phyloP scores from a whole-genome alignment of 2,797 vertebrate species.

The Enteromius viviparus region DNA sequence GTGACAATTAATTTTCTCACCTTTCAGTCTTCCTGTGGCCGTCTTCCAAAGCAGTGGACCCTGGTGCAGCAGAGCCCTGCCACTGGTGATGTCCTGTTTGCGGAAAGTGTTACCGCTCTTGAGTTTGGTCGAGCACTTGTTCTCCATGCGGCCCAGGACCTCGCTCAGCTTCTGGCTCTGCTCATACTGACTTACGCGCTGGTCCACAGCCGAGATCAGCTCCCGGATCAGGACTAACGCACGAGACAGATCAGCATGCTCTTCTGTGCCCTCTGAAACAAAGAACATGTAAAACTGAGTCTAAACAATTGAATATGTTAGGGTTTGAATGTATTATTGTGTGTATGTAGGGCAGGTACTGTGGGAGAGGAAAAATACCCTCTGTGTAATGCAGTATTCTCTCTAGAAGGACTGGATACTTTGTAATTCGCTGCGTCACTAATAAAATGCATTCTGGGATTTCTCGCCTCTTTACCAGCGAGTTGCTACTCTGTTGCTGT shows the following conservation, averaged over 20 bases:
- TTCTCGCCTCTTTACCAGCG: conserved; percentile 88
- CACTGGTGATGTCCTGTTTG: conserved; percentile 88
- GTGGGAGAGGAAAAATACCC: conserved; percentile 73
- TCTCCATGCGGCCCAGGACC: conserved; percentile 89
- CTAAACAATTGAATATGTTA: background rate
- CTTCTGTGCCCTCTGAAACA: conserved; percentile 84
- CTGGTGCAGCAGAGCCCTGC: conserved; percentile 83
- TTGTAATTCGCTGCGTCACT: conserved; percentile 96
- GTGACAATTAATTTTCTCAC: conserved; percentile 9
- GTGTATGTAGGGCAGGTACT: background rate
- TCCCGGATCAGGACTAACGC: conserved; percentile 86
- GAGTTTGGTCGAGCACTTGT: conserved; percentile 88
- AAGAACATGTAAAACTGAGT: background rate
- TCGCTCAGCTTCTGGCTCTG: conserved; percentile 87
- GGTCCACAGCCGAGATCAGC: conserved; percentile 87
- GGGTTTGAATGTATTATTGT: background rate
- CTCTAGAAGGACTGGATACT: conserved; percentile 95
- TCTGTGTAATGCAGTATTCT: conserved; percentile 90
- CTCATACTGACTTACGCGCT: conserved; percentile 90
- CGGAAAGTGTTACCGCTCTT: conserved; percentile 89
- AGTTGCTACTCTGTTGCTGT: conserved; percentile 92
- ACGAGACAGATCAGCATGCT: conserved; percentile 84
- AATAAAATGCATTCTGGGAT: conserved; percentile 96
- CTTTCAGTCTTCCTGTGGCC: conserved; percentile 91
- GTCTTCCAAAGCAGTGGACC: conserved; percentile 94